A percentile compares a stretch with the other conserved stretches of the same genome.
These are phyloP conservation scores for Procambarus virginalis DNA, from an alignment of 1,140 invertebrate genomes.

Conservation along the genomic window DNA sequence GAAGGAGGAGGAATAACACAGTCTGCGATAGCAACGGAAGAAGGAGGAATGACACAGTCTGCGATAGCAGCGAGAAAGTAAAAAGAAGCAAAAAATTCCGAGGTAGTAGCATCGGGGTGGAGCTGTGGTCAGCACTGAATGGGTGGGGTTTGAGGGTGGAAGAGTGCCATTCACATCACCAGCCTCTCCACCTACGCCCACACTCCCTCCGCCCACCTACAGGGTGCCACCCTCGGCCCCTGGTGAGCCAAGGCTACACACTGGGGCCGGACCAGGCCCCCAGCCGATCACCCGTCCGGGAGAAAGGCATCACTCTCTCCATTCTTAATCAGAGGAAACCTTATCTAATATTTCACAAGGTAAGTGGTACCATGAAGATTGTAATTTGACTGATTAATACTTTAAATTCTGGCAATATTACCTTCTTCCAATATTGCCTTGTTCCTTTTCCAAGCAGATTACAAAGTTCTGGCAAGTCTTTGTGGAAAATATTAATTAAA, in stretches of 20 bases:
- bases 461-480: too few relatives aligned
- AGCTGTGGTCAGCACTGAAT: conserved; percentile 1
- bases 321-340: conserved; percentile 28
- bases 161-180: not conserved
- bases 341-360: conserved; percentile 17
- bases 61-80: not conserved
- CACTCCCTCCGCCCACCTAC: not conserved
- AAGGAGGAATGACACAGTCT: not conserved
- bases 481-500: too few relatives aligned
- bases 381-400: too few relatives aligned
- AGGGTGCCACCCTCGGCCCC: not conserved
- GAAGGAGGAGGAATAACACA: too few relatives aligned
- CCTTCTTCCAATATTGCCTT: not conserved
- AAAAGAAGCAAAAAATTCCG: not conserved
- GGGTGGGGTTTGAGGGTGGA: conserved; percentile 17
- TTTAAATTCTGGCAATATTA: not conserved
- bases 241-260: not conserved
- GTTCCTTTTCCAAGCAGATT: not conserved
- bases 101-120: not conserved
- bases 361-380: conserved; percentile 10
- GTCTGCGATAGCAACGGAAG: not conserved
- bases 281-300: not conserved
- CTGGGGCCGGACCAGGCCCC: too few relatives aligned
- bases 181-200: not conserved
- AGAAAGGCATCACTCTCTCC: conserved; percentile 42